These are phyloP conservation scores for Lycodopsis pacificus DNA, from an alignment of 2,797 vertebrate species.

Conservation along the genomic window DNA sequence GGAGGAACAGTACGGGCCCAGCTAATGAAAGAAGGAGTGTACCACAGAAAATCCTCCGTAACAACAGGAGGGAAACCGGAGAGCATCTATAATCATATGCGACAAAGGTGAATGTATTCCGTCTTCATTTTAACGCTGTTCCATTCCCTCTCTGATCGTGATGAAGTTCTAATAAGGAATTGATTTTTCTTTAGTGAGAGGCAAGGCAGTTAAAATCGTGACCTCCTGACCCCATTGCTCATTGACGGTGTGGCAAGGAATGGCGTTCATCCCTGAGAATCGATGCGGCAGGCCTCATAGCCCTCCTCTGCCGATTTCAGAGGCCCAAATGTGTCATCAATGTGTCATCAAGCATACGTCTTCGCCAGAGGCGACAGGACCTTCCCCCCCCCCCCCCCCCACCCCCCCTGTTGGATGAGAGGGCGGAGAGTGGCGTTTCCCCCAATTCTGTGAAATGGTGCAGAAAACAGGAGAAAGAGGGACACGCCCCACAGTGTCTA, in stretches of 20 bases:
- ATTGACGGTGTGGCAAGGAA: constrained; percentile 64
- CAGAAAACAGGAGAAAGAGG: constrained; percentile 74
- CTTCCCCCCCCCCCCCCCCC: constrained; percentile 15
- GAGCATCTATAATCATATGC: constrained; percentile 76
- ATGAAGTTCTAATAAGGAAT: constrained; percentile 84
- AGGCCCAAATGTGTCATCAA: constrained; percentile 71
- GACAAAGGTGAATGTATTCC: constrained; percentile 75
- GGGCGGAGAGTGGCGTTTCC: constrained; percentile 60
- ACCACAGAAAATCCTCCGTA: constrained; percentile 67
- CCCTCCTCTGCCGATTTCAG: constrained; percentile 53
- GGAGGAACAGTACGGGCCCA: constrained; percentile 67
- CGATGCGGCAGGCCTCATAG: constrained; percentile 67
- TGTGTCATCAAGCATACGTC: constrained; percentile 70
- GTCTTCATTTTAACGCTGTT: constrained; percentile 78
- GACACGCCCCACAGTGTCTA: constrained; percentile 63
- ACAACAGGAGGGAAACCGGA: constrained; percentile 68
- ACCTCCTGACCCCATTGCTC: constrained; percentile 80
- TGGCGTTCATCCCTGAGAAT: constrained; percentile 69
- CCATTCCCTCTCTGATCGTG: constrained; percentile 49
- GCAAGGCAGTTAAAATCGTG: constrained; percentile 52
- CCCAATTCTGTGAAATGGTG: constrained; percentile 82
- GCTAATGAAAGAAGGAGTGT: constrained; percentile 68
- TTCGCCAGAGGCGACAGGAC: constrained; percentile 61
- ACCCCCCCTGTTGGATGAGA: constrained; percentile 50
- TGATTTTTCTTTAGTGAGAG: constrained; percentile 72